Percentiles rank a stretch among this genome's conserved stretches.
Evolutionary conservation across 2,113 vertebrate species (phyloP).

Genomic region (Marcusenius ussheri): DNA sequence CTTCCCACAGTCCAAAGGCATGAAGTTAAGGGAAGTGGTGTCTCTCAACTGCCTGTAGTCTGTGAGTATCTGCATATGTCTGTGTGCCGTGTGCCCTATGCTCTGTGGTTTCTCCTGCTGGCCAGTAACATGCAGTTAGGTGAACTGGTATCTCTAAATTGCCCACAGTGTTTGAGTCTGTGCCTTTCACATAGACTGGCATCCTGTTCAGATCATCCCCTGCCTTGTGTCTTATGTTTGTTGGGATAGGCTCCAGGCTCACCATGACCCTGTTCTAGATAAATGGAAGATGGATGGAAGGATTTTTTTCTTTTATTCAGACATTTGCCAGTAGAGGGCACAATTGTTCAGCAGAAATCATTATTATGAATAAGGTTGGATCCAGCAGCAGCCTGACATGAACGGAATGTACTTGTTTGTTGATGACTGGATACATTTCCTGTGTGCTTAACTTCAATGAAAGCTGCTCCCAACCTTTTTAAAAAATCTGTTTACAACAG

Average conservation of each 20-base stretch:
- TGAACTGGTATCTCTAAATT: background rate
- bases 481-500: background rate
- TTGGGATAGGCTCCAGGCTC: background rate
- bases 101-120: background rate
- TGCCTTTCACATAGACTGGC: background rate
- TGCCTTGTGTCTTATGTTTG: background rate
- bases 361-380: background rate
- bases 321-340: background rate
- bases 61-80: background rate
- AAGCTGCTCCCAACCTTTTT: background rate
- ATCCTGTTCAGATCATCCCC: background rate
- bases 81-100: background rate
- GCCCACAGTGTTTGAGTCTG: background rate
- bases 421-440: background rate
- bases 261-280: background rate
- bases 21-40: background rate
- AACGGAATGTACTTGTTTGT: background rate
- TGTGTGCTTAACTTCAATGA: background rate
- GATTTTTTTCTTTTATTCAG: background rate
- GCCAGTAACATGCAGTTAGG: background rate
- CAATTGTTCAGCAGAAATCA: background rate
- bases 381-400: background rate
- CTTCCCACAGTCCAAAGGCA: background rate
- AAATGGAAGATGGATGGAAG: background rate
- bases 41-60: background rate